phyloP scores from a whole-genome alignment of 2,797 vertebrate genomes.

The Bovichtus variegatus region DNA sequence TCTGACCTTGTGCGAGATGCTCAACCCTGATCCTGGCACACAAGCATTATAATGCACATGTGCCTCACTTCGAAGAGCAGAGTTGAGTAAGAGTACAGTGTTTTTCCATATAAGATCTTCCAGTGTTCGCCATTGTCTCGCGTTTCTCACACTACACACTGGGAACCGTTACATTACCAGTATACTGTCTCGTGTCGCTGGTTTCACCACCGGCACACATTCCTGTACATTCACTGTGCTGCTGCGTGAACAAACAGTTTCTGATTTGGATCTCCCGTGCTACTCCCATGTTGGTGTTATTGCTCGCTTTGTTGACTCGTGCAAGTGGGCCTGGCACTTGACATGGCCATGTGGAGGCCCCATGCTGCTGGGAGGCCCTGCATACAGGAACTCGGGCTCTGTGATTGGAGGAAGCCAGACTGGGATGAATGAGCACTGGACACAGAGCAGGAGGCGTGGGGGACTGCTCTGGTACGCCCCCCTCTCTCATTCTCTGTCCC shows the following conservation, averaged over 20 bases:
- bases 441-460: slow-evolving; percentile 72
- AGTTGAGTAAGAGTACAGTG: background rate
- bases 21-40: slow-evolving; percentile 46
- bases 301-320: slow-evolving; percentile 73
- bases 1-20: slow-evolving; percentile 47
- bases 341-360: slow-evolving; percentile 75
- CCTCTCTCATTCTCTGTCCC: slow-evolving; percentile 25
- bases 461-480: slow-evolving; percentile 39
- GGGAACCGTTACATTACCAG: background rate
- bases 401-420: slow-evolving; percentile 70
- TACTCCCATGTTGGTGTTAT: slow-evolving; percentile 67
- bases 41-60: slow-evolving; percentile 10
- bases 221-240: slow-evolving; percentile 19
- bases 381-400: slow-evolving; percentile 45
- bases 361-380: slow-evolving; percentile 70
- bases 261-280: slow-evolving; percentile 44
- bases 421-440: slow-evolving; percentile 78
- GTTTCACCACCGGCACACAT: background rate
- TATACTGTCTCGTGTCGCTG: background rate
- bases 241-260: slow-evolving; percentile 33
- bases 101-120: background rate
- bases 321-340: slow-evolving; percentile 69
- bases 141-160: background rate
- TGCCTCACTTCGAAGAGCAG: slow-evolving; percentile 25
- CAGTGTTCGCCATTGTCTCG: background rate